These are phyloP conservation scores for Fratercula arctica DNA, from an alignment of 2,797 vertebrate species.

Conservation along the genomic window DNA sequence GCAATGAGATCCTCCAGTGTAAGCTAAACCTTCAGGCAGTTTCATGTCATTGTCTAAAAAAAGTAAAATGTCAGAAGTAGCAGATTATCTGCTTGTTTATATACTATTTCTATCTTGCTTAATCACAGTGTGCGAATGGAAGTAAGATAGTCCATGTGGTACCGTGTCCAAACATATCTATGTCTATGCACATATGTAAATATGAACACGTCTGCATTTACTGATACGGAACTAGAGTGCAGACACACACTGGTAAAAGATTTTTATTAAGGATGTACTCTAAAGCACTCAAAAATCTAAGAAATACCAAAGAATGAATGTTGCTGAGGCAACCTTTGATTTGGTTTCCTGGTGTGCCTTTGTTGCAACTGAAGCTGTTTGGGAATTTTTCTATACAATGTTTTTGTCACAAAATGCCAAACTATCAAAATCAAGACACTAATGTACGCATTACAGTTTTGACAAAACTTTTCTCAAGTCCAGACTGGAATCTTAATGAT, in stretches of 20 bases:
- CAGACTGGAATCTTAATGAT: background rate
- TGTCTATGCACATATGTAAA: fast-evolving
- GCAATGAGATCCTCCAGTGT: background rate
- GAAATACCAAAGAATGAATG: background rate
- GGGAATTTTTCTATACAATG: background rate
- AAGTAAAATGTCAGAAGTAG: background rate
- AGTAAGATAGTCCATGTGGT: background rate
- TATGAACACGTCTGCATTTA: fast-evolving
- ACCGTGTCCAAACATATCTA: background rate
- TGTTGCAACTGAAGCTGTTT: background rate
- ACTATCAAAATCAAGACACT: background rate
- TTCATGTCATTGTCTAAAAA: background rate
- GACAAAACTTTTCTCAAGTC: background rate
- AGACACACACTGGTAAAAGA: background rate
- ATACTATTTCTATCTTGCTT: background rate
- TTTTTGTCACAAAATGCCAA: background rate
- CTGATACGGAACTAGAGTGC: background rate
- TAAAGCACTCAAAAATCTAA: background rate
- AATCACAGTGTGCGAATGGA: background rate
- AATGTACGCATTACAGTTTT: background rate
- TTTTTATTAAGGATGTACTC: background rate
- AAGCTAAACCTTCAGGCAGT: background rate
- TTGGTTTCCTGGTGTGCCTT: background rate
- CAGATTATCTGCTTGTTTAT: background rate
- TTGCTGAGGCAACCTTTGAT: background rate